Evolutionary conservation across 2,113 vertebrate species (phyloP).

Genomic region (Danio rerio): GRCz12tu NC_133186.1:26377501-26378000

Average conservation of each 20-base stretch:
- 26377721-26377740: conserved; percentile 54
- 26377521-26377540: too few species aligned
- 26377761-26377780: conserved; percentile 18
- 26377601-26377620: conserved; percentile 21
- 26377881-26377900: not conserved
- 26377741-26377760: not conserved
- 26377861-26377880: conserved; percentile 11
- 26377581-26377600: conserved; percentile 4
- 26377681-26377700: conserved; percentile 52
- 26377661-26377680: conserved; percentile 39
- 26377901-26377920: too few species aligned
- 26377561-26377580: not conserved
- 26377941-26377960: not conserved
- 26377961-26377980: not conserved
- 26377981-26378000: not conserved
- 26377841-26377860: not conserved
- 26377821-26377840: conserved; percentile 40
- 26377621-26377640: not conserved
- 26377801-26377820: conserved; percentile 56
- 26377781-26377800: conserved; percentile 49
- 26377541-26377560: too few species aligned
- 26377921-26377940: too few species aligned
- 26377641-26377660: conserved; percentile 5
- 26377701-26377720: conserved; percentile 44
- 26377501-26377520: too few species aligned